Conservation (phyloP, 2,113 vertebrate genomes). For the Ammodytes marinus region DNA sequence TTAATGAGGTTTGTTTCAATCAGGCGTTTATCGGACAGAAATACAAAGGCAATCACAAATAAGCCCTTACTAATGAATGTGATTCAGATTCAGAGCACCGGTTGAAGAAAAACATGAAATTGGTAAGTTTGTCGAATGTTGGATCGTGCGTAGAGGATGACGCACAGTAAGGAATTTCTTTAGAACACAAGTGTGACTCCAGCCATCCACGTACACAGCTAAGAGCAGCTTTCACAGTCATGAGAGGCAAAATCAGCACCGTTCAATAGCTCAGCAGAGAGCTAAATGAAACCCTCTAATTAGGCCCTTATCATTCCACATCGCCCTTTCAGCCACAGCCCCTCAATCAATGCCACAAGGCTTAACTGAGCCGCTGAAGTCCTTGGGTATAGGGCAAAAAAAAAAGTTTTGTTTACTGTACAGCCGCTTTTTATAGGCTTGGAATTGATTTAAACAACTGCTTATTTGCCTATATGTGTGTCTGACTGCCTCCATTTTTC, state of each 20-base stretch:
- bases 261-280: not conserved
- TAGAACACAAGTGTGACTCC: not conserved
- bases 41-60: not conserved
- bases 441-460: slow-evolving; percentile 8
- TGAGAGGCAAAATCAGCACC: not conserved
- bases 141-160: not conserved
- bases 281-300: slow-evolving; percentile 5
- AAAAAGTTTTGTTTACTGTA: slow-evolving; percentile 6
- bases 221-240: slow-evolving; percentile 14
- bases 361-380: slow-evolving; percentile 16
- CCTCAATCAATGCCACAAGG: slow-evolving; percentile 28
- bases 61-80: not conserved
- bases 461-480: not conserved
- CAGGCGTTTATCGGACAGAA: not conserved
- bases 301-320: slow-evolving; percentile 24
- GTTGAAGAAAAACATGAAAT: not conserved
- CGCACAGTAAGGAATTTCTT: not conserved
- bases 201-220: slow-evolving; percentile 10
- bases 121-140: not conserved
- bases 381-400: slow-evolving; percentile 12
- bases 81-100: not conserved
- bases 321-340: slow-evolving; percentile 14
- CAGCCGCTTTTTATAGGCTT: slow-evolving; percentile 21
- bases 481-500: not conserved
- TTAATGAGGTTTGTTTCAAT: slow-evolving; percentile 1